These are phyloP conservation scores for Thymallus thymallus DNA, from an alignment of 2,113 vertebrate species.

Conservation along the genomic window DNA sequence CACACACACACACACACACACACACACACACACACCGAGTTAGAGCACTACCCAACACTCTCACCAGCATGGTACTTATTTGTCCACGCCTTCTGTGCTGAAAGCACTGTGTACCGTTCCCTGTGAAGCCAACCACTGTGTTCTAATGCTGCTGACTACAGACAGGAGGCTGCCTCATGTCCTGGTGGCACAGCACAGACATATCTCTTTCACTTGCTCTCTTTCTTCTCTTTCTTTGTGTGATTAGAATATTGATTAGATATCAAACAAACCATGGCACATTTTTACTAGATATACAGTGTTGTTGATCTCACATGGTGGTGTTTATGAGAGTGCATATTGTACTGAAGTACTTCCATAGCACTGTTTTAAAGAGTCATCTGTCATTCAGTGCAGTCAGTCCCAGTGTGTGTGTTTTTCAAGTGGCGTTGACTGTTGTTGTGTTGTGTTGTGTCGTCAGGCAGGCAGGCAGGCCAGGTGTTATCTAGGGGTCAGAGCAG, in stretches of 20 bases:
- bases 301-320: background rate
- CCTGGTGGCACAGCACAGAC: background rate
- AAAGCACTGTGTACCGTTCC: background rate
- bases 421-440: constrained; percentile 1
- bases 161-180: background rate
- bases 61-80: background rate
- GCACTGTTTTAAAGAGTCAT: background rate
- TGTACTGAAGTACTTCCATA: too few species aligned
- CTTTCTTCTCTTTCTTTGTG: background rate
- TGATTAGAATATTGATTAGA: background rate
- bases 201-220: background rate
- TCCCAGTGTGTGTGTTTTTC: constrained; percentile 16
- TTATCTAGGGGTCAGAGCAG: constrained; percentile 15
- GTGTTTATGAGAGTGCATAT: too few species aligned
- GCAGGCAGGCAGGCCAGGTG: constrained; percentile 4
- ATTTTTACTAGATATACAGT: background rate
- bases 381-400: background rate
- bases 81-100: background rate
- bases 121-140: background rate
- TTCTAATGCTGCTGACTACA: background rate
- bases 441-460: background rate
- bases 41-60: background rate
- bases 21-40: constrained; percentile 14
- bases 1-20: background rate
- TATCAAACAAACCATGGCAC: too few species aligned